Conservation (phyloP, 1,140 invertebrate species). For the Drosophila ohnishii region DNA sequence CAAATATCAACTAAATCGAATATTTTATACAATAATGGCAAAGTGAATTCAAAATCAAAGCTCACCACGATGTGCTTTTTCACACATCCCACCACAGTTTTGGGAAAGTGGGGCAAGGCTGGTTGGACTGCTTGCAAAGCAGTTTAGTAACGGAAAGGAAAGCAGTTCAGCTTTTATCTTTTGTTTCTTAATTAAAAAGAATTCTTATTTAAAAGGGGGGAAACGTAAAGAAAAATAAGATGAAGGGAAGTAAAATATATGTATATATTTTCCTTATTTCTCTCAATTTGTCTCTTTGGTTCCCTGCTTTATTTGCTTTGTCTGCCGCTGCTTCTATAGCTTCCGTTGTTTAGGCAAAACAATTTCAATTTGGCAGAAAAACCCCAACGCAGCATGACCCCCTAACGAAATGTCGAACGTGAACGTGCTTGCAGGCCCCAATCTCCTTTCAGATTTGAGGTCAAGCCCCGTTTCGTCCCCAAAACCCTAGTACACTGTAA, state of each 20-base stretch:
- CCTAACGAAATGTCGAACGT: constrained; percentile 70
- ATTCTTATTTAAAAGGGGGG: background rate
- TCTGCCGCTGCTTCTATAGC: background rate
- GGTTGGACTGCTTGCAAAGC: background rate
- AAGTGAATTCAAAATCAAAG: constrained; percentile 4
- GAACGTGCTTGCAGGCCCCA: constrained; percentile 32
- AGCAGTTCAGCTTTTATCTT: background rate
- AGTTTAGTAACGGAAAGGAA: background rate
- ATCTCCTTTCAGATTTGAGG: constrained; percentile 7
- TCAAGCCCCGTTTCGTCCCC: constrained; percentile 15
- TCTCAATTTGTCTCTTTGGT: constrained; percentile 1
- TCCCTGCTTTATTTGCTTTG: no score
- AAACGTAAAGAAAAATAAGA: background rate
- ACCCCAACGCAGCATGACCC: constrained; percentile 64
- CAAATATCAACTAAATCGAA: background rate
- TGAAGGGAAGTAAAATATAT: background rate
- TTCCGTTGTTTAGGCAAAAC: constrained; percentile 44
- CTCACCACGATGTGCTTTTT: background rate
- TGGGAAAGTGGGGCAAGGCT: background rate
- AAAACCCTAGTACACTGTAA: constrained; percentile 9
- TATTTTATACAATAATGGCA: background rate
- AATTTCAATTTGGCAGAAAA: constrained; percentile 74
- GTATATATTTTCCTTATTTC: background rate
- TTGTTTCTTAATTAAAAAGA: background rate
- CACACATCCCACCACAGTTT: no score